Base-by-base conservation (phyloP, 1,140 invertebrate genomes). In the Protaetia brevitarsis region DNA sequence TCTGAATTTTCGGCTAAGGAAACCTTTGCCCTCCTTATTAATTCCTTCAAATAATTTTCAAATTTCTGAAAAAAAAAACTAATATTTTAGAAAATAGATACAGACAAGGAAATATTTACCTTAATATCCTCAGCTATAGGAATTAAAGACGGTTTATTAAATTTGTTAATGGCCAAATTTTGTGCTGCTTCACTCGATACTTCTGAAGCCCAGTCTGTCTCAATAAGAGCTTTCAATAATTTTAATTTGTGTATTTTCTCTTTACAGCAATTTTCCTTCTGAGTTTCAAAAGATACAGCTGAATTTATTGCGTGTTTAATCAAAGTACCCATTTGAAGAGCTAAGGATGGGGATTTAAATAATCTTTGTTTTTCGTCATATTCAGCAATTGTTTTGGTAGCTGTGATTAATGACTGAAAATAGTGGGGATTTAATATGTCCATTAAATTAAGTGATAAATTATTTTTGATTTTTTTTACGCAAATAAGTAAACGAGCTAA, bases 161-260 rank as follows among this genome's bases (percentile, higher is more conserved):
- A 69, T 68, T 71, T 73, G 21, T 70, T 71, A 23, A 68, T 71
- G 5, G 65, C 6, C 60, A 74, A 36, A 65, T 72, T 51, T 21
- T 63, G 67, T 26, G n/a, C 56, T 11, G 71, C 70, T 36, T 74
- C 69, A 23, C 28, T 74, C n/a, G 76, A 77, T 4, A 77, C 67
- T 66, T 75, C 72, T 71, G 51, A 75, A 65, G 67, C 70, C 75
- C 73, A 79, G 62, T 75, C 68, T 56, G 70, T 66, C 31, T 73
- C 62, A 11, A 78, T 62, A n/a, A 73, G 11, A 45, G 75, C 66
- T 31, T 75, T 76, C 28, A 73, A 31, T 58, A 69, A 72, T 71
- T 71, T 71, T 28, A 77, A 56, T 28, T 74, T 69, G 36, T 67
- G 70, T 69, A 77, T 64, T 2, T 16, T 56, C 68, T 75, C 61